Evolutionary conservation across 1,140 invertebrate genomes (phyloP).

Genomic region (Eriosoma lanigerum): DNA sequence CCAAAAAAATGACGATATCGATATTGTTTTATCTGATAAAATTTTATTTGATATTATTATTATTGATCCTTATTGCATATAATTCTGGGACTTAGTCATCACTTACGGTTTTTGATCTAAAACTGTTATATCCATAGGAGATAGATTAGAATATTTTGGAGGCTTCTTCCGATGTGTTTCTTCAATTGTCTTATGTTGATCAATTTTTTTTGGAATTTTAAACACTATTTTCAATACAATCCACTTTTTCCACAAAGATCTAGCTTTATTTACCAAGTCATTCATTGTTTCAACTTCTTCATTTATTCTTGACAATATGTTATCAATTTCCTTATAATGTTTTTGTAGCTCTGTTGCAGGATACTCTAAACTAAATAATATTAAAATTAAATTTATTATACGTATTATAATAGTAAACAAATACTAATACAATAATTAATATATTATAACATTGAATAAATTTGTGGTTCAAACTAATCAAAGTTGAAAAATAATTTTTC

Average conservation of each 20-base stretch:
- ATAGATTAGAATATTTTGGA: not conserved
- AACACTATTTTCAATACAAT: conserved; percentile 39
- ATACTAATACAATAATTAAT: not conserved
- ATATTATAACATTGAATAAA: no score
- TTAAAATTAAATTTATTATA: not conserved
- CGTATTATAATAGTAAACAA: not conserved
- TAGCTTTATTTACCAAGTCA: conserved; percentile 19
- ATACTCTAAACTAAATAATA: conserved; percentile 46
- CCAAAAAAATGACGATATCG: no score
- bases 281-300: not conserved
- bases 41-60: no score
- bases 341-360: not conserved
- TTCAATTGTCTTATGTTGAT: not conserved
- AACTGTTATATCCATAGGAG: not conserved
- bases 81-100: no score
- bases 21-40: no score
- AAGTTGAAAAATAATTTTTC: no score
- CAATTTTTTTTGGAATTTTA: conserved; percentile 45
- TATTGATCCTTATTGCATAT: no score
- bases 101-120: conserved; percentile 26
- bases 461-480: no score
- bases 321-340: conserved; percentile 12
- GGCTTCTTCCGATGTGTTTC: not conserved
- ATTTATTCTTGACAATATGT: not conserved
- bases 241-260: conserved; percentile 44